Base-by-base conservation (phyloP, 2,888 invertebrate species). In the Apotomis betuletana region DNA sequence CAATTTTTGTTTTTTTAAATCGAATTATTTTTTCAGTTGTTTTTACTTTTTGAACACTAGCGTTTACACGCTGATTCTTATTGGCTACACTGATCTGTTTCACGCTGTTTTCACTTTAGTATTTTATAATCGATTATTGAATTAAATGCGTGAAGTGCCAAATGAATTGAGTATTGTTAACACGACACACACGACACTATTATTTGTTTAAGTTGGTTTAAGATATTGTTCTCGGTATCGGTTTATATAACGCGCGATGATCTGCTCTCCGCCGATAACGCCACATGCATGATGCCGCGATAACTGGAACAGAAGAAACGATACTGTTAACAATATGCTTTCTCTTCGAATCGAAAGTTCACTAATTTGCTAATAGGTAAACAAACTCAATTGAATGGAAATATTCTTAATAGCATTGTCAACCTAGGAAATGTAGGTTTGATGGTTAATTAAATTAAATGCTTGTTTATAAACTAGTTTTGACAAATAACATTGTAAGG, bases 261-360 rank as follows among this genome's bases (percentile, higher is more conserved):
- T 88, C 87, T 83, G 79, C 77, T 79, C 79, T 80, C 80, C 63
- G 79, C 77, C 80, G 92, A 90, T 89, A 90, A 83, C 79, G 83
- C 74, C 80, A 85, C 85, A 87, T 83, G 86, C 91, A 91, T 91
- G 88, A 85, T 90, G 83, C 80, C 77, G 79, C 75, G 89, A 89
- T 88, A 87, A 81, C 92, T 92, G 91, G 67, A 89, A 90, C 85
- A 79, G 83, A 84, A 84, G 82, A 79, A 80, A 82, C 84, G 74
- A 76, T 74, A 71, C 67, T 79, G 81, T 77, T 73, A 73, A 76
- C 74, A 75, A 75, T 76, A 67, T 76, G 75, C 74, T 78, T 67
- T 76, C 75, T 77, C 79, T 75, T 80, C 77, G 75, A 64, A 55
- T 61, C 36, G 55, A 70, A 67, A 74, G 69, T 58, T 74, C 73